These are phyloP conservation scores for Philhelius pedissequus DNA, from an alignment of 2,888 invertebrate species.

Conservation along the genomic window DNA sequence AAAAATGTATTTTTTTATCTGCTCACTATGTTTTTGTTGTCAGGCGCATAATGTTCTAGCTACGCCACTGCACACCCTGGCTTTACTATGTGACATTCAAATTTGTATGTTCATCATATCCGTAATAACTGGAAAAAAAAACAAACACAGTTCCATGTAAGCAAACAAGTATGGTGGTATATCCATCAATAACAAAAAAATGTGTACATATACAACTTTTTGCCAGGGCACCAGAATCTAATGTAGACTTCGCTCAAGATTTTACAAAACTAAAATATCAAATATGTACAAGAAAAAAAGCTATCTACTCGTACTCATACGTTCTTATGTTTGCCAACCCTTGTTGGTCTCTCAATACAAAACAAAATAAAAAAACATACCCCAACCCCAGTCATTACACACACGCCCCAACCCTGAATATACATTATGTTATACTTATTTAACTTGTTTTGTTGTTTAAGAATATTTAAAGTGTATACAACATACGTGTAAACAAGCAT, in stretches of 20 bases:
- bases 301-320: background rate
- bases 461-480: background rate
- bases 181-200: slow-evolving; percentile 41
- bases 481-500: slow-evolving; percentile 29
- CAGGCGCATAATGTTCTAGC: no score
- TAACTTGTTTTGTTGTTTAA: slow-evolving; percentile 9
- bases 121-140: background rate
- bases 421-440: background rate
- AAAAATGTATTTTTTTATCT: no score
- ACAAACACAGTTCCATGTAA: slow-evolving; percentile 11
- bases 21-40: no score
- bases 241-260: slow-evolving; percentile 1
- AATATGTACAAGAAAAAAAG: background rate
- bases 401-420: background rate
- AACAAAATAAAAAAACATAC: background rate
- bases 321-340: slow-evolving; percentile 33
- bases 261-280: slow-evolving; percentile 13
- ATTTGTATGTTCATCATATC: background rate
- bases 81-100: background rate
- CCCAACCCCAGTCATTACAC: background rate
- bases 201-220: slow-evolving; percentile 50
- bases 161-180: background rate
- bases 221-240: slow-evolving; percentile 47
- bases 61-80: no score
- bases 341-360: slow-evolving; percentile 36